Base-by-base conservation (phyloP, 2,797 vertebrate species). In the Serranus cabrilla region DNA sequence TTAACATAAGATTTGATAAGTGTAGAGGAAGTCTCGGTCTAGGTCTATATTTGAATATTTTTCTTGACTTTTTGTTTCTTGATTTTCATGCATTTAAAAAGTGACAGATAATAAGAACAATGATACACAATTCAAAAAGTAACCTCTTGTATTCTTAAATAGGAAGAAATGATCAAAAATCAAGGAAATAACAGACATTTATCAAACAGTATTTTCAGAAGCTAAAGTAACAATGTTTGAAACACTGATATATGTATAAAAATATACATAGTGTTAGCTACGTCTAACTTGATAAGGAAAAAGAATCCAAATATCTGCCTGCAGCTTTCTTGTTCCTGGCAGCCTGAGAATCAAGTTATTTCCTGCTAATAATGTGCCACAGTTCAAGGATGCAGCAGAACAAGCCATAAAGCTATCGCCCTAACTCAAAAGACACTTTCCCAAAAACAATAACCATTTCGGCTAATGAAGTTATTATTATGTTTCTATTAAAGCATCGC, bases 401-500 rank as follows among this genome's bases (percentile, higher is more conserved):
- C 46, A 61, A 75, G 42, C n/a, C 61, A 43, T 59, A 7, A 65
- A 74, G 51, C 62, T 54, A 27, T 56, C 1, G 1, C 75, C 27
- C 17, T 23, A 83, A 67, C 34, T 71, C 21, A 68, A 63, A 79
- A 69, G 45, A 57, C 40, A 45, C 43, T 61, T 66, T 69, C 16
- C 46, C 2, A 23, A 73, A 63, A 84, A 71, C 46, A 73, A 70
- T 64, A 79, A 66, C 60, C 63, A 80, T 59, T 49, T 61, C 18
- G 21, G 37, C 47, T 68, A 72, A 76, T 83, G 47, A 81, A 71
- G 55, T 46, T 81, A 65, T 74, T 69, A 59, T 62, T 76, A 78
- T 70, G 66, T 81, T 78, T 82, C 59, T 45, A 60, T 81, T 64
- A 63, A 59, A 78, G 34, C 21, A 37, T 20, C 61, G 76, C 72